Evolutionary conservation across 1,140 invertebrate species (phyloP).

Genomic region (Zaprionus nigranus): DNA sequence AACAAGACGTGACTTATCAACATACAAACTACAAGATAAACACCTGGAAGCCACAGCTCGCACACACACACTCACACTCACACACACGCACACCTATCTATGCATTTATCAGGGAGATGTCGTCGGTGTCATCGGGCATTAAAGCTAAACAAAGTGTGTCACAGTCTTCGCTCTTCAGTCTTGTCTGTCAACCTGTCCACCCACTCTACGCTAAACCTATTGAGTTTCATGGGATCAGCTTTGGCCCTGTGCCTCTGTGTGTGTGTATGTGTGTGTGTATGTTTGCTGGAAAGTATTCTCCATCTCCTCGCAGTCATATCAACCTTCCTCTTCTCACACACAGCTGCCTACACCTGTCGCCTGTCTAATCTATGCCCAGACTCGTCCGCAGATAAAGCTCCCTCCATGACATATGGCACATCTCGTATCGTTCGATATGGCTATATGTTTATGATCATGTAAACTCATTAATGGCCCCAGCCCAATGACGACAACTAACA

Average conservation of each 20-base stretch:
- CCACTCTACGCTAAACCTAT: constrained; percentile 40
- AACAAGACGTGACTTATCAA: constrained; percentile 68
- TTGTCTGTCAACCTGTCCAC: constrained; percentile 31
- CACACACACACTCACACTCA: background rate
- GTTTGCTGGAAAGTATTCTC: background rate
- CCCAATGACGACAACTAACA: constrained; percentile 66
- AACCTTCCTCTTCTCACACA: constrained; percentile 44
- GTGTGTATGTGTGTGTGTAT: constrained; percentile 1
- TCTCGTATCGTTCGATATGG: constrained; percentile 40
- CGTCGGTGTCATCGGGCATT: constrained; percentile 53
- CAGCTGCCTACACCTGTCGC: constrained; percentile 75
- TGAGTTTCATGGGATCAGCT: constrained; percentile 44
- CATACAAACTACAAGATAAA: constrained; percentile 32
- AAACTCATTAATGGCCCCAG: constrained; percentile 56
- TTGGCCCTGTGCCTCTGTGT: background rate
- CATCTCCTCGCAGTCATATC: constrained; percentile 41
- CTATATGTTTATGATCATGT: constrained; percentile 57
- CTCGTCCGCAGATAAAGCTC: constrained; percentile 58
- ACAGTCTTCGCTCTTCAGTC: constrained; percentile 13
- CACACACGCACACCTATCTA: background rate
- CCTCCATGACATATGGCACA: constrained; percentile 61
- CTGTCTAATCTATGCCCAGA: constrained; percentile 65
- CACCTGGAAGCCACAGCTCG: constrained; percentile 19
- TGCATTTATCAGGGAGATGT: constrained; percentile 33
- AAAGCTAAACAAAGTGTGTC: constrained; percentile 65